A percentile compares a stretch with the other conserved stretches of the same genome.
These are phyloP conservation scores for Heliothis virescens DNA, from an alignment of 1,140 invertebrate genomes.

Conservation along the genomic window DNA sequence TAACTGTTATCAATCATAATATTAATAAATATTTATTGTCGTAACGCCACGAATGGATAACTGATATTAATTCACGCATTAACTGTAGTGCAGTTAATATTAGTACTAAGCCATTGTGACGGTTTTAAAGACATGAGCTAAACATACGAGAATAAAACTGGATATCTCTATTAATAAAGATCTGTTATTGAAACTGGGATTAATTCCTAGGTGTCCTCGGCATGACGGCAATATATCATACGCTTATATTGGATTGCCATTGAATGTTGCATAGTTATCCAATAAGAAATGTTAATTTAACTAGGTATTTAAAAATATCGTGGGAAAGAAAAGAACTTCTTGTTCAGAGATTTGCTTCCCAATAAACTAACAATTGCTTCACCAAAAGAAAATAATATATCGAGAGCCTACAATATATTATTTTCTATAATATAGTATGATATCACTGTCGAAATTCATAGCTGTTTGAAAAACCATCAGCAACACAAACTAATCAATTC, in stretches of 20 bases:
- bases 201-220: background rate
- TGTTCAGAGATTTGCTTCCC: no score
- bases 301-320: no score
- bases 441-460: background rate
- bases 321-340: no score
- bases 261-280: no score
- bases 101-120: background rate
- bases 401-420: background rate
- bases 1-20: no score
- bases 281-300: no score
- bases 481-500: background rate
- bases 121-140: background rate
- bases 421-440: background rate
- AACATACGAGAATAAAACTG: slow-evolving; percentile 2
- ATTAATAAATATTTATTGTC: slow-evolving; percentile 26
- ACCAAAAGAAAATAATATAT: no score
- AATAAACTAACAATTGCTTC: no score
- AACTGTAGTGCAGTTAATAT: background rate
- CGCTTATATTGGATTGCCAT: no score
- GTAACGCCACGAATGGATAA: background rate
- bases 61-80: background rate
- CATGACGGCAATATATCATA: no score
- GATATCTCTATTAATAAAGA: background rate
- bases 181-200: background rate
- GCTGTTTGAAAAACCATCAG: background rate